Conservation (phyloP, 1,140 invertebrate species). For the Macrotrachela quadricornifera region DNA sequence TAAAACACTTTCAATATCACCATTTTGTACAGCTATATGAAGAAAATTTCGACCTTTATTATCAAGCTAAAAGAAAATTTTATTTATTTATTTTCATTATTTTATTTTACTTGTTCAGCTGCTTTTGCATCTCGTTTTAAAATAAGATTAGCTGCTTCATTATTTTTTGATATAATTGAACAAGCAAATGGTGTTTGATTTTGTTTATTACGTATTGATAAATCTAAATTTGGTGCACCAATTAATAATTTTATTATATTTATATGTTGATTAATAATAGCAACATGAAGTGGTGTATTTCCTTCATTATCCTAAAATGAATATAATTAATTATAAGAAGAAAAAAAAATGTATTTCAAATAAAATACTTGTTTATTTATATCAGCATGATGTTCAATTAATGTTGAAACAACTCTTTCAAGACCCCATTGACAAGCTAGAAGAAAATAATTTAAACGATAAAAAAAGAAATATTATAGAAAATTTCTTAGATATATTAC, state of each 20-base stretch:
- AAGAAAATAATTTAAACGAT: no score
- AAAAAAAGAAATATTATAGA: no score
- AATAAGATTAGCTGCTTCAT: conserved; percentile 74
- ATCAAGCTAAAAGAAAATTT: conserved; percentile 39
- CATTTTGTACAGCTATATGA: conserved; percentile 70
- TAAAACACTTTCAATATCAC: conserved; percentile 74
- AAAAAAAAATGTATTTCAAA: no score
- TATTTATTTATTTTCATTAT: neutral
- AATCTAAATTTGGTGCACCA: conserved; percentile 55
- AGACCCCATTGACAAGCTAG: conserved; percentile 47
- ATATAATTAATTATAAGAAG: conserved; percentile 39
- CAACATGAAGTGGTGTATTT: conserved; percentile 68
- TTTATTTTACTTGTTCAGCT: conserved; percentile 50
- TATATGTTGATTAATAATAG: conserved; percentile 68
- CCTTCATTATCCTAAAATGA: conserved; percentile 48
- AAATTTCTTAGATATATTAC: neutral
- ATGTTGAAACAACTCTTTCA: conserved; percentile 55
- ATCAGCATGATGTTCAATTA: conserved; percentile 69
- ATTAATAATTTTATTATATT: conserved; percentile 61
- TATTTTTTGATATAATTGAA: conserved; percentile 66
- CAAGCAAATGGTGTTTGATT: conserved; percentile 72
- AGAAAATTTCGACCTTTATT: conserved; percentile 61
- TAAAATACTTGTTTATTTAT: conserved; percentile 30
- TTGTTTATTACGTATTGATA: conserved; percentile 55
- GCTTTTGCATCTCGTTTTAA: conserved; percentile 62